A percentile compares a stretch with the other conserved stretches of the same genome.
Evolutionary conservation across 2,113 vertebrate genomes (phyloP).

Genomic region (Otis tarda): DNA sequence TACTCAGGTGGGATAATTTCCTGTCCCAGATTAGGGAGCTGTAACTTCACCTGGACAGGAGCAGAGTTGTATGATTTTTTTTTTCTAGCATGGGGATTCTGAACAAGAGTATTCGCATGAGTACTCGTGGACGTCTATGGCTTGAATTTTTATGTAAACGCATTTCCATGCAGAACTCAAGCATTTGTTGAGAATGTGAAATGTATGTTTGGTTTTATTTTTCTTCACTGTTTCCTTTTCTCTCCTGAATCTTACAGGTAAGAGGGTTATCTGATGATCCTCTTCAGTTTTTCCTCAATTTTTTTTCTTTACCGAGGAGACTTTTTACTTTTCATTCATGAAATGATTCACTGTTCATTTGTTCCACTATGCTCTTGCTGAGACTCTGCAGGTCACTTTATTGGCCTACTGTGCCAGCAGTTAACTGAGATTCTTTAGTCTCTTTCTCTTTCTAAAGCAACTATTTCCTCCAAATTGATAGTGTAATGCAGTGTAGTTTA

Average conservation of each 20-base stretch:
- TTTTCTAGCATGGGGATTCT: not conserved
- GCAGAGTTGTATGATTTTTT: not conserved
- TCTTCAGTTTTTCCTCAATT: not conserved
- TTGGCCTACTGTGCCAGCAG: not conserved
- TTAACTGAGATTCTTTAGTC: constrained; percentile 39
- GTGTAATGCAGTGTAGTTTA: not conserved
- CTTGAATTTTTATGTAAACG: not conserved
- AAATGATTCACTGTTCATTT: constrained; percentile 37
- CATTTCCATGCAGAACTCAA: not conserved
- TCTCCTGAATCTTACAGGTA: not conserved
- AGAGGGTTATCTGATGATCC: not conserved
- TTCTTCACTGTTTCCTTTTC: not conserved
- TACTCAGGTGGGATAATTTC: not conserved
- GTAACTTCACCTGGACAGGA: not conserved
- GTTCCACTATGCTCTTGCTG: constrained; percentile 9
- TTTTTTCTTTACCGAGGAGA: not conserved
- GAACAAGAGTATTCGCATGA: fast-evolving
- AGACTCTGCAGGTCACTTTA: not conserved
- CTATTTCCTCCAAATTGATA: constrained; percentile 42
- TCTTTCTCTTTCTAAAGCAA: constrained; percentile 39
- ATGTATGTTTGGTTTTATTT: not conserved
- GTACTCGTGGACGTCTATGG: not conserved
- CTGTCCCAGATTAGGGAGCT: not conserved
- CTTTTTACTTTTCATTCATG: constrained; percentile 43
- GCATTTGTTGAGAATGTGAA: not conserved